phyloP scores from a whole-genome alignment of 2,888 invertebrate species.

The Conistra vaccinii region DNA sequence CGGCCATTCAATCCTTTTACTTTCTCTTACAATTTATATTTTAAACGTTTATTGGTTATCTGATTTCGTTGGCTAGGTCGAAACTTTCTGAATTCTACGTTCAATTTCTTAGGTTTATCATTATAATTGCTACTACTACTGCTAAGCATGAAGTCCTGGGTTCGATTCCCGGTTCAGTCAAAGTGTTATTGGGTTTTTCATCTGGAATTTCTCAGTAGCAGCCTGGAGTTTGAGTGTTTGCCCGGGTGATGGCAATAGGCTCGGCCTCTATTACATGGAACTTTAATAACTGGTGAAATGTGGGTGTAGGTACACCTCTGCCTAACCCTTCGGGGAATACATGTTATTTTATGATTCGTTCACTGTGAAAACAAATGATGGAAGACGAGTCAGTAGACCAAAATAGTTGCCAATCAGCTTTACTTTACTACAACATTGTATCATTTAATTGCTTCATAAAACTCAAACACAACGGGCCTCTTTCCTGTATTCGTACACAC shows the following conservation, averaged over 20 bases:
- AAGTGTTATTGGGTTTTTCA: background rate
- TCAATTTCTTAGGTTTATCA: background rate
- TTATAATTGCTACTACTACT: too few species aligned
- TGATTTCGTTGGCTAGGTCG: constrained; percentile 24
- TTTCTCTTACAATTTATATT: constrained; percentile 50
- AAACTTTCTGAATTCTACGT: constrained; percentile 19
- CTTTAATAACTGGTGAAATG: background rate
- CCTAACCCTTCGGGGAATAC: background rate
- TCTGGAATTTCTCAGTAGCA: background rate
- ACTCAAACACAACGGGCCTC: constrained; percentile 51
- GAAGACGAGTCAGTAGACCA: background rate
- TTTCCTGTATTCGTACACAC: constrained; percentile 56
- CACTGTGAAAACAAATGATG: constrained; percentile 14
- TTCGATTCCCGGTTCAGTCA: background rate
- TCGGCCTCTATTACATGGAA: background rate
- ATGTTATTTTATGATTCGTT: background rate
- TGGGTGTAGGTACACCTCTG: background rate
- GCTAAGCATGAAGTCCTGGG: too few species aligned
- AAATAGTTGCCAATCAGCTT: constrained; percentile 20
- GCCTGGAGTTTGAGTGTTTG: background rate
- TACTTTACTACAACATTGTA: constrained; percentile 25
- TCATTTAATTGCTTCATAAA: constrained; percentile 43
- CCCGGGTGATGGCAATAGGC: background rate
- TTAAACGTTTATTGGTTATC: constrained; percentile 39
- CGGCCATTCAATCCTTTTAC: constrained; percentile 16